These are phyloP conservation scores for Melanerpes aurifrons DNA, from an alignment of 2,113 vertebrate genomes.

Conservation along the genomic window DNA sequence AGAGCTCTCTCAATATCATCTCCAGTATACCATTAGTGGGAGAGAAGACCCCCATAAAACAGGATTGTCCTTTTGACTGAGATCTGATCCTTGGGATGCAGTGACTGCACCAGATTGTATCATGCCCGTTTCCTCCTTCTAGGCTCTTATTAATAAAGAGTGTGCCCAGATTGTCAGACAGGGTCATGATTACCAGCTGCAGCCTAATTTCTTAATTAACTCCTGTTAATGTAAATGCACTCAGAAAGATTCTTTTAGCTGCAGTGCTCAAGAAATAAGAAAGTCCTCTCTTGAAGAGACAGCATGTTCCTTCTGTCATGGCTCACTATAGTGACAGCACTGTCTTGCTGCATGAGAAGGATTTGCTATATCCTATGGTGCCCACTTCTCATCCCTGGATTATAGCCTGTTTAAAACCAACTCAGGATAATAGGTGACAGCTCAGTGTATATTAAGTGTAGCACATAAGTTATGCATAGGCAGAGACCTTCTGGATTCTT, in stretches of 20 bases:
- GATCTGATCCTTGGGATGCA: background rate
- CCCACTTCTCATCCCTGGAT: slow-evolving; percentile 37
- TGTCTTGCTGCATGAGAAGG: slow-evolving; percentile 24
- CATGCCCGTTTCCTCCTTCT: background rate
- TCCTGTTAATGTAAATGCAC: slow-evolving; percentile 27
- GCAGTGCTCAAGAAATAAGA: background rate
- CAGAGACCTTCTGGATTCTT: background rate
- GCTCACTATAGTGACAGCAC: background rate
- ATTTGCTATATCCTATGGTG: slow-evolving; percentile 25
- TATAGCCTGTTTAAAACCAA: slow-evolving; percentile 55
- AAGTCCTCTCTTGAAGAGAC: background rate
- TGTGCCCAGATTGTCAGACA: background rate
- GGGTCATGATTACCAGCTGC: background rate
- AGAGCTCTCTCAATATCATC: background rate
- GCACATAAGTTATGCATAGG: background rate
- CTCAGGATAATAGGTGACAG: slow-evolving; percentile 36
- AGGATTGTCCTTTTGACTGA: background rate
- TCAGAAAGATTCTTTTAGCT: background rate
- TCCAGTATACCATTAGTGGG: background rate
- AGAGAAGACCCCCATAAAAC: background rate
- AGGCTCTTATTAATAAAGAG: background rate
- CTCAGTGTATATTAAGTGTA: background rate
- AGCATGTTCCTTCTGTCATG: background rate
- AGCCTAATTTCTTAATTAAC: slow-evolving; percentile 60
- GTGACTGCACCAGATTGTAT: background rate